Evolutionary conservation across 1,140 invertebrate species (phyloP), one percentile per base, ranked within the genome.

Genomic region (Matsumurasca onukii): DNA sequence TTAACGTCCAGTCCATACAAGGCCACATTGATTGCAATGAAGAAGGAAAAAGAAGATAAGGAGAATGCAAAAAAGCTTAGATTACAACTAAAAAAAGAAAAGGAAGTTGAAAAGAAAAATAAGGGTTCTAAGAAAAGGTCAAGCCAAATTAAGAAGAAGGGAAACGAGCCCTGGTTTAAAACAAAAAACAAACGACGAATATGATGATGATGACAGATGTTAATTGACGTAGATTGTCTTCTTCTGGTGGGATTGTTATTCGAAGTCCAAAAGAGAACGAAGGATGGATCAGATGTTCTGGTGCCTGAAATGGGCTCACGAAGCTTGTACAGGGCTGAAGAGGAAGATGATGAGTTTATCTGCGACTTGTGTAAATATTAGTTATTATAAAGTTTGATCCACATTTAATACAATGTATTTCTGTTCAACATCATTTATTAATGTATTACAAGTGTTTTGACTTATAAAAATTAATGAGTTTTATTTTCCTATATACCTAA

Each of bases 291-390:
- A 39, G 34, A 39, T 39, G 34, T 39, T 39, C 34, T 39, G 34
- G 34, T 39, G 34, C 34, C 34, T 39, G 5, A 39, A 39, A 34
- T 78, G 76, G 77, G 75, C 75, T 65, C 75, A 78, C 61, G 74
- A 65, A 69, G 74, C 72, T 52, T 78, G 76, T 75, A 76, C 76
- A 51, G 74, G 70, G 25, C 20, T 20, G 25, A 66, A 52, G 64
- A 66, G 22, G 61, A 63, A 5, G 31, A 34, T 24, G 27, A 63
- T 25, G 61, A 39, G 27, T 39, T 63, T 34, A 63, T 63, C 22
- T 63, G 61, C 22, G 61, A 63, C 24, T 17, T 63, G 22, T 63
- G 61, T 45, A 63, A 63, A 63, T 63, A 63, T 17, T 17, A 39
- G 5, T 39, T 5, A 39, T 22, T 22, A 13, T 22, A 59, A 27